Percentiles rank a stretch among this genome's conserved stretches.
These are phyloP conservation scores for Corapipo altera DNA, from an alignment of 2,113 vertebrate genomes.

Conservation along the genomic window DNA sequence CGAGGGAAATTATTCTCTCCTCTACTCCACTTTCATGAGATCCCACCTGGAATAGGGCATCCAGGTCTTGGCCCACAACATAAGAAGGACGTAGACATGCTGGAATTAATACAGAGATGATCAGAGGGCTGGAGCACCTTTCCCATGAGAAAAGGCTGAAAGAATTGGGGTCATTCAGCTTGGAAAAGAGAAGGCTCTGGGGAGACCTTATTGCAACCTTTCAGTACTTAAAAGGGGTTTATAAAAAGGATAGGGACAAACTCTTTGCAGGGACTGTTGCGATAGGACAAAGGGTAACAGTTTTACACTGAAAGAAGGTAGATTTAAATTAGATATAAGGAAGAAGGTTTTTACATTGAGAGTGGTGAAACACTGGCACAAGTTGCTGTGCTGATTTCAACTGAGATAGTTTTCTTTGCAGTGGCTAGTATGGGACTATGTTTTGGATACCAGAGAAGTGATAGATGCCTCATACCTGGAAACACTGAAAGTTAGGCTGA, in stretches of 20 bases:
- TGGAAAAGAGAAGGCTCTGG: neutral
- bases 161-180: neutral
- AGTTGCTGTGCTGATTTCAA: neutral
- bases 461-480: neutral
- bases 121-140: neutral
- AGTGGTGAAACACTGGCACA: neutral
- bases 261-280: neutral
- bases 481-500: neutral
- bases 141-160: neutral
- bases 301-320: neutral
- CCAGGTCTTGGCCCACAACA: neutral
- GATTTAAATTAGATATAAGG: neutral
- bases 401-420: neutral
- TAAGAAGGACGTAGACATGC: neutral
- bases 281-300: neutral
- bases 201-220: neutral
- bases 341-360: neutral
- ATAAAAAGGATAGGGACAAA: neutral
- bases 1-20: rapidly evolving
- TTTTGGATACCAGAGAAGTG: neutral
- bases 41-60: neutral
- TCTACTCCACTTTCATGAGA: rapidly evolving
- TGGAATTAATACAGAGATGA: neutral
- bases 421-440: neutral
- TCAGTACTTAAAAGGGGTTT: neutral